These are phyloP conservation scores for Emys orbicularis DNA, from an alignment of 2,797 vertebrate species.

Conservation along the genomic window DNA sequence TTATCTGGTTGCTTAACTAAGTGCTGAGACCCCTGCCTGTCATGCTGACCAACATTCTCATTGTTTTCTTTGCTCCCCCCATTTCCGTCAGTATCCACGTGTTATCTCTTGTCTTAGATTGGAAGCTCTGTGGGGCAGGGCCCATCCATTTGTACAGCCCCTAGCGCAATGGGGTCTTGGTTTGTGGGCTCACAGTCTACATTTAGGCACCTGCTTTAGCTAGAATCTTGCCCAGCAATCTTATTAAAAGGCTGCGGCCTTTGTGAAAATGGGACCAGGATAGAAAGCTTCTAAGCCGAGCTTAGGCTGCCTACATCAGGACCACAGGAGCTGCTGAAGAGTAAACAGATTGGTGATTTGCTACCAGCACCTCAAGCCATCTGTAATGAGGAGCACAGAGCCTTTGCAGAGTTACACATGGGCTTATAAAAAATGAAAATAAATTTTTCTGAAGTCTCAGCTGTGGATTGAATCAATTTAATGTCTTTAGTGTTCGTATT, in stretches of 20 bases:
- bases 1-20: background rate
- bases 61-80: background rate
- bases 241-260: background rate
- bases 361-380: background rate
- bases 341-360: background rate
- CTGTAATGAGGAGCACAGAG: background rate
- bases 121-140: background rate
- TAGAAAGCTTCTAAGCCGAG: background rate
- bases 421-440: background rate
- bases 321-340: background rate
- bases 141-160: background rate
- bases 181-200: background rate
- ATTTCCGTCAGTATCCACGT: too few species aligned
- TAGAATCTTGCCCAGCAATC: background rate
- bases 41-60: background rate
- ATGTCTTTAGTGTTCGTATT: background rate
- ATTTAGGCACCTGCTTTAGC: background rate
- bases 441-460: background rate
- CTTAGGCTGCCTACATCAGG: background rate
- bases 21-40: background rate
- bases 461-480: conserved; percentile 7
- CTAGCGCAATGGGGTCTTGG: background rate
- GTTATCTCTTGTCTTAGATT: background rate
- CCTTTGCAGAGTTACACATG: fast-evolving
- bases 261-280: background rate